Evolutionary conservation across 2,113 vertebrate species (phyloP).

Genomic region (Engraulis encrasicolus): DNA sequence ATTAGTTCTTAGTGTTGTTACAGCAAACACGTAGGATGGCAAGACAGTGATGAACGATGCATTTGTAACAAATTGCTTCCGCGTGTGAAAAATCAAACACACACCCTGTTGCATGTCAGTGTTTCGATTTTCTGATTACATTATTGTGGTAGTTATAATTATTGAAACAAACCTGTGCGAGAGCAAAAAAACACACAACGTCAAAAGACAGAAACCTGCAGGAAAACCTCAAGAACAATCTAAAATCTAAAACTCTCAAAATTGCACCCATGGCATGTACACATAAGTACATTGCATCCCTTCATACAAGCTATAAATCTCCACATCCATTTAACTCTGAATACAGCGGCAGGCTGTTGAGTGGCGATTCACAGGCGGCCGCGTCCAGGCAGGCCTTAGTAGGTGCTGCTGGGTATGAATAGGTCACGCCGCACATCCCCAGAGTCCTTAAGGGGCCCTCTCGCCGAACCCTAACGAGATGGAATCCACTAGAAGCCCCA

Average conservation of each 20-base stretch:
- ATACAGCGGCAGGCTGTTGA: neutral
- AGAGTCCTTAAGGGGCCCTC: neutral
- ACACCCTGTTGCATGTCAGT: neutral
- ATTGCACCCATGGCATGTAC: neutral
- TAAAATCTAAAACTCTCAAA: neutral
- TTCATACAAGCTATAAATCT: neutral
- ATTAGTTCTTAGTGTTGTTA: slow-evolving; percentile 6
- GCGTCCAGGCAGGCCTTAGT: no score
- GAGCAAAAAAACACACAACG: neutral
- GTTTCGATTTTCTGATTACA: neutral
- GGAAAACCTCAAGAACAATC: neutral
- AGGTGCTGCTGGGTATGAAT: slow-evolving; percentile 1
- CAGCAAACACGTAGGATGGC: neutral
- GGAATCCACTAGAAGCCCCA: slow-evolving; percentile 32
- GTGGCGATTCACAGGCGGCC: neutral
- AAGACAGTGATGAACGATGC: neutral
- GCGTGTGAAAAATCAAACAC: neutral
- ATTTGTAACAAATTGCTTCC: neutral
- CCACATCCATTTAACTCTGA: neutral
- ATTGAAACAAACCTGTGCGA: neutral
- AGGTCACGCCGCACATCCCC: neutral
- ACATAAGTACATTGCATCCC: neutral
- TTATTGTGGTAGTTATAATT: neutral
- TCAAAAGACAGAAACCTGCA: neutral
- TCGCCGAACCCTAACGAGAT: neutral